These are phyloP conservation scores for Brachypteracias leptosomus DNA, from an alignment of 2,113 vertebrate species.

Conservation along the genomic window DNA sequence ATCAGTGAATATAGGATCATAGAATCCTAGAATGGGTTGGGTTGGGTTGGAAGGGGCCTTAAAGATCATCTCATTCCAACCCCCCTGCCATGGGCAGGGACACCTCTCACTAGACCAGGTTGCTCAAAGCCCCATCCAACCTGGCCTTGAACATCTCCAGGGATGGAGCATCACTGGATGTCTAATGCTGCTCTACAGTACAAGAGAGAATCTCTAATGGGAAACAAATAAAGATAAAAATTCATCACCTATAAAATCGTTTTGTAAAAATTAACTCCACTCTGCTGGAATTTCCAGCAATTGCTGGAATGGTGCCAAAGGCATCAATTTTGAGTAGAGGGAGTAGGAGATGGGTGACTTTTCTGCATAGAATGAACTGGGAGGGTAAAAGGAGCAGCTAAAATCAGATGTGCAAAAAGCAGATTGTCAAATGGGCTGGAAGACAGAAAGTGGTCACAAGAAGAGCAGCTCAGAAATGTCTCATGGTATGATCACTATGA, in stretches of 20 bases:
- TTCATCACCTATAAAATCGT: neutral
- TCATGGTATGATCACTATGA: neutral
- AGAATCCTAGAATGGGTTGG: no score
- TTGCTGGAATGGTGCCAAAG: neutral
- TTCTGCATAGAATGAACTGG: neutral
- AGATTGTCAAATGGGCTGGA: neutral
- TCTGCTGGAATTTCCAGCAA: neutral
- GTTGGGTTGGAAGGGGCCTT: no score
- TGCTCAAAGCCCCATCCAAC: no score
- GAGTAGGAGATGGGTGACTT: neutral
- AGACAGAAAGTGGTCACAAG: neutral
- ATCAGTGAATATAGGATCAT: neutral
- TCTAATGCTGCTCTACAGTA: neutral
- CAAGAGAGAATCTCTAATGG: neutral
- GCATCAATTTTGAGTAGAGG: neutral
- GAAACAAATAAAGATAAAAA: neutral
- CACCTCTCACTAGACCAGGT: no score
- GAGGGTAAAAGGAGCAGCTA: neutral
- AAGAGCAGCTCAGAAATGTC: neutral
- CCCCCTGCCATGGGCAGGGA: no score
- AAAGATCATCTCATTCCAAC: no score
- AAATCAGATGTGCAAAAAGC: neutral
- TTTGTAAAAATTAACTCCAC: neutral
- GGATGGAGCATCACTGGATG: no score
- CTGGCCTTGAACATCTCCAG: no score